Conservation (phyloP, 2,888 invertebrate species). For the Hypomecis atomaria region DNA sequence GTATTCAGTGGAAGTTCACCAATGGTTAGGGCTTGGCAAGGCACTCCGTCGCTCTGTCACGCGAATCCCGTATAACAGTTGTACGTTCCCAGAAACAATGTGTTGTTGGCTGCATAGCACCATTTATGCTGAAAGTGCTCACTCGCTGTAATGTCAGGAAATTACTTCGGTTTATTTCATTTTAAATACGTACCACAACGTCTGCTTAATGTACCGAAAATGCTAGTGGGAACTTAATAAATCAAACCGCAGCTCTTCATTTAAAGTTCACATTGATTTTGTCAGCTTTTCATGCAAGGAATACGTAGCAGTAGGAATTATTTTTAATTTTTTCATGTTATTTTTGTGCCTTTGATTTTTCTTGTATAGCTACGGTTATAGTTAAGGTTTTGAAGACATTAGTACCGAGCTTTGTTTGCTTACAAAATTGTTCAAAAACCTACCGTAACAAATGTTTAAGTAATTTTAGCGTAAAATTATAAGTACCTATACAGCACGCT, state of each 20-base stretch:
- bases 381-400: neutral
- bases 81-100: constrained; percentile 64
- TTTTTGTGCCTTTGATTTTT: neutral
- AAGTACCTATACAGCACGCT: constrained; percentile 62
- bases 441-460: constrained; percentile 49
- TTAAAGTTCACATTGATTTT: constrained; percentile 12
- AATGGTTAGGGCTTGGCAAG: constrained; percentile 46
- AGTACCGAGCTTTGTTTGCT: neutral
- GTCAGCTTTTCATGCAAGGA: constrained; percentile 1
- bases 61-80: constrained; percentile 58
- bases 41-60: constrained; percentile 55
- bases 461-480: constrained; percentile 69
- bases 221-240: constrained; percentile 34
- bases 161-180: constrained; percentile 58
- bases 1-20: constrained; percentile 32
- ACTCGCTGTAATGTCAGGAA: constrained; percentile 55
- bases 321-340: neutral
- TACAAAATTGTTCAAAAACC: constrained; percentile 46
- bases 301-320: neutral
- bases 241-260: constrained; percentile 30
- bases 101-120: constrained; percentile 57
- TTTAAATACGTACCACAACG: constrained; percentile 47
- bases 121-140: constrained; percentile 61
- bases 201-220: constrained; percentile 45
- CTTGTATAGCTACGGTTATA: neutral